Percentiles rank a stretch among this genome's conserved stretches.
Conservation (phyloP, 1,140 invertebrate genomes). For the Callitettix versicolor region DNA sequence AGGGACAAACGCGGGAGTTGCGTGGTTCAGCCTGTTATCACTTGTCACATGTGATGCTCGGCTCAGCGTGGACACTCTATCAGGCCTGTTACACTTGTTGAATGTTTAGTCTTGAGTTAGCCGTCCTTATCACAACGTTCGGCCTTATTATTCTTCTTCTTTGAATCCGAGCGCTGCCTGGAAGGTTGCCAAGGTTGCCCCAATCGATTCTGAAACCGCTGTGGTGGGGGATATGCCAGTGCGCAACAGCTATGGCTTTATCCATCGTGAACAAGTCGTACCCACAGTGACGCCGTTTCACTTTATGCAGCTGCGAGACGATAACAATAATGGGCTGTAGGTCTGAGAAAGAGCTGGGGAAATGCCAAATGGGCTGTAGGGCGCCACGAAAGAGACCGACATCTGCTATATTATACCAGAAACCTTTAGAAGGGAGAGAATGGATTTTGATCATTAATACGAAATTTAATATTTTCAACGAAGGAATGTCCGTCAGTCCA, state of each 20-base stretch:
- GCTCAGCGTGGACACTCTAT: neutral
- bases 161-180: conserved; percentile 10
- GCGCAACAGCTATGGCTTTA: conserved; percentile 13
- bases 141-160: conserved; percentile 15
- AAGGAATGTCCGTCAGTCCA: too few relatives aligned
- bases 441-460: conserved; percentile 7
- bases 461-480: too few relatives aligned
- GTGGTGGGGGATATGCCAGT: conserved; percentile 15
- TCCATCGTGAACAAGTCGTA: conserved; percentile 28
- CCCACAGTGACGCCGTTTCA: conserved; percentile 34
- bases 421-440: conserved; percentile 11
- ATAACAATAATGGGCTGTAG: conserved; percentile 45
- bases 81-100: conserved; percentile 14
- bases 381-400: conserved; percentile 17
- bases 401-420: conserved; percentile 18
- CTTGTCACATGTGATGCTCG: neutral
- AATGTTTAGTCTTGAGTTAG: conserved; percentile 12
- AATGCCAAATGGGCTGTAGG: conserved; percentile 43
- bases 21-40: too few relatives aligned
- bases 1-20: too few relatives aligned
- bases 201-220: conserved; percentile 9
- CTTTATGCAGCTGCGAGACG: conserved; percentile 45
- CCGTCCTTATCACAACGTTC: conserved; percentile 16
- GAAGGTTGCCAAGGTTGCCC: conserved; percentile 9
- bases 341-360: conserved; percentile 41